Conservation (phyloP, 2,113 vertebrate species). For the Turdus rufiventris region DNA sequence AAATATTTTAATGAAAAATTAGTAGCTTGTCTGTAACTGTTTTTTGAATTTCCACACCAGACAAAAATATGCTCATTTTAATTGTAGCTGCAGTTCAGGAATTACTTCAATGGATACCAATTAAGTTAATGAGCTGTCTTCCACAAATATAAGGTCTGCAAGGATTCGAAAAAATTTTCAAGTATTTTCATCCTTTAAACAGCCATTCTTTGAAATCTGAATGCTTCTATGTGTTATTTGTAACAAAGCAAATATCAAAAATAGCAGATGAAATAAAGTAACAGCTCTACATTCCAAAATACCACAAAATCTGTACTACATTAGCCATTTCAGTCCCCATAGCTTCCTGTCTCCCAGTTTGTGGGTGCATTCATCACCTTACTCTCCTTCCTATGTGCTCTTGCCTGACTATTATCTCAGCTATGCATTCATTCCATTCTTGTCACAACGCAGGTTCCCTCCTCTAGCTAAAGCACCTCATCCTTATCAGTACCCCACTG, state of each 20-base stretch:
- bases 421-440: background rate
- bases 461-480: background rate
- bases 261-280: background rate
- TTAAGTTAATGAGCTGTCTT: background rate
- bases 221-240: background rate
- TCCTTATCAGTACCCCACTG: background rate
- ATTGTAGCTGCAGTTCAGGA: background rate
- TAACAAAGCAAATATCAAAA: background rate
- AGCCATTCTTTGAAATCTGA: background rate
- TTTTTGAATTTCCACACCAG: background rate
- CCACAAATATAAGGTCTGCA: background rate
- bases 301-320: background rate
- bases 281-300: background rate
- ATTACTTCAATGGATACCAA: background rate
- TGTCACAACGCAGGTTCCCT: background rate
- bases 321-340: background rate
- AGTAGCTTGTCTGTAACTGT: background rate
- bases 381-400: background rate
- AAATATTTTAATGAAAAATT: background rate
- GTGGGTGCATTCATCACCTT: fast-evolving
- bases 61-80: background rate
- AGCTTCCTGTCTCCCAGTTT: background rate
- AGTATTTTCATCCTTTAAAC: background rate
- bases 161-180: background rate
- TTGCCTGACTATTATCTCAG: background rate